phyloP scores from a whole-genome alignment of 2,113 vertebrate genomes.

The Phaetusa simplex region DNA sequence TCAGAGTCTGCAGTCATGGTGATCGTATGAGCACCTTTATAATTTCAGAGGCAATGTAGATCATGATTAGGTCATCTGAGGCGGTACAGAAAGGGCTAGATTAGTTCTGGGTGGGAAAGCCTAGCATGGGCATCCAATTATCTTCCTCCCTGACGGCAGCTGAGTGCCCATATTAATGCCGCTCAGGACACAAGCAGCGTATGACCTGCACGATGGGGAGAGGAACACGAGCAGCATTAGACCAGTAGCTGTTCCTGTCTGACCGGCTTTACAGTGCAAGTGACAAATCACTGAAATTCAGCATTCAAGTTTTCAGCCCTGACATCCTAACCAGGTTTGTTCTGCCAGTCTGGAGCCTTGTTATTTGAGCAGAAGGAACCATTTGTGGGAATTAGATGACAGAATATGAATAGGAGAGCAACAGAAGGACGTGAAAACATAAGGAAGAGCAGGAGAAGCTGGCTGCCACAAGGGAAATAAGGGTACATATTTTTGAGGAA shows the following conservation, averaged over 20 bases:
- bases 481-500: background rate
- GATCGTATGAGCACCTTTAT: background rate
- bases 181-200: background rate
- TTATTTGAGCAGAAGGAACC: background rate
- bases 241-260: background rate
- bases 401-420: background rate
- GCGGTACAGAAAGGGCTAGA: background rate
- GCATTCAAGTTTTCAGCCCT: background rate
- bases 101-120: background rate
- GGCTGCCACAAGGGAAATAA: background rate
- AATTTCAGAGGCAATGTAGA: background rate
- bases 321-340: background rate
- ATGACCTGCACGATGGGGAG: background rate
- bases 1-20: background rate
- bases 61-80: background rate
- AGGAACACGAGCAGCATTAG: background rate
- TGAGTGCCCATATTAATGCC: background rate
- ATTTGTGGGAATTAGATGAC: background rate
- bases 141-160: accelerated
- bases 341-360: background rate
- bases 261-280: background rate
- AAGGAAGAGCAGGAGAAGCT: background rate
- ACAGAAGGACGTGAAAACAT: background rate
- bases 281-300: background rate
- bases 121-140: background rate